Percentiles rank a stretch among this genome's conserved stretches.
These are phyloP conservation scores for Isotomurus palustris DNA, from an alignment of 2,888 invertebrate species.

Conservation along the genomic window DNA sequence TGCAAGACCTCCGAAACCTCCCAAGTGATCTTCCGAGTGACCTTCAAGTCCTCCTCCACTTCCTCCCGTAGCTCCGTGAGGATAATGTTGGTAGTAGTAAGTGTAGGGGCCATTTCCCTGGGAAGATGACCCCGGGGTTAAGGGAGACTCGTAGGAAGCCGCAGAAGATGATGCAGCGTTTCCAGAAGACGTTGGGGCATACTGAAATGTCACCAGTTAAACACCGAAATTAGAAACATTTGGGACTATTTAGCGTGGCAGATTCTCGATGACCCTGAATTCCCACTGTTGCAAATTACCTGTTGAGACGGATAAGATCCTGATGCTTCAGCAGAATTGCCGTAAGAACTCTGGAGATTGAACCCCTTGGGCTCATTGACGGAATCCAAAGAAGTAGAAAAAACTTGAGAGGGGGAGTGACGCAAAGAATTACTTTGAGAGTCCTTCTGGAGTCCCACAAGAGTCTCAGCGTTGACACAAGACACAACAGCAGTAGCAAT, in stretches of 20 bases:
- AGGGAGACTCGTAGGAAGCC: neutral
- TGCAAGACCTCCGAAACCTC: constrained; percentile 19
- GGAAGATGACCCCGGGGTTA: neutral
- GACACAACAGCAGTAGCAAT: no score
- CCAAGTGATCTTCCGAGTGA: no score
- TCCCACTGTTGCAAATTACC: no score
- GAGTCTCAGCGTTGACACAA: no score
- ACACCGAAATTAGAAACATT: no score
- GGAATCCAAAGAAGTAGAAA: neutral
- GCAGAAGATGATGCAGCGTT: neutral
- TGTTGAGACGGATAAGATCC: no score
- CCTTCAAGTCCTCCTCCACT: constrained; percentile 24
- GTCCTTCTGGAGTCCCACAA: no score
- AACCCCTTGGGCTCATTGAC: neutral
- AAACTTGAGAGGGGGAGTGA: no score
- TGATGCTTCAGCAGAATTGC: no score
- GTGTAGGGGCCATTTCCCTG: constrained; percentile 24
- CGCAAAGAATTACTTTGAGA: no score
- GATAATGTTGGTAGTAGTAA: constrained; percentile 42
- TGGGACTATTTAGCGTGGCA: no score
- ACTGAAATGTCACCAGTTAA: neutral
- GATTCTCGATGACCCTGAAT: neutral
- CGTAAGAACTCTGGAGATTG: neutral
- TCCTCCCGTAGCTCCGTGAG: constrained; percentile 9
- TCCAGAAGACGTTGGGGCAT: neutral